Evolutionary conservation across 2,888 invertebrate species (phyloP).

Genomic region (Onthophagus sagittarius): DNA sequence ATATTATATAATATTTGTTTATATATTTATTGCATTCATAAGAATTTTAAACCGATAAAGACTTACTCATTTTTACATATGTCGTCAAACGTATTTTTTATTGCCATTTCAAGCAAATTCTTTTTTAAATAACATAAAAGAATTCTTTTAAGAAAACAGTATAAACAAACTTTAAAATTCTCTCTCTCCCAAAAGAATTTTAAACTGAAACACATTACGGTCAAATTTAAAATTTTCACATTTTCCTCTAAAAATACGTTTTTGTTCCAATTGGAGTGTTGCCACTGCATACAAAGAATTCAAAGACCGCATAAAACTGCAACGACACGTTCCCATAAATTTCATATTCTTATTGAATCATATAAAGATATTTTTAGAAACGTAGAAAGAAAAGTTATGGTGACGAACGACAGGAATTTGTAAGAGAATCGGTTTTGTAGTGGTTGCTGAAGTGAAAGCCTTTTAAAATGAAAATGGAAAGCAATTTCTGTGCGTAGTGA

Average conservation of each 20-base stretch:
- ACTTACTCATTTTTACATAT: not conserved
- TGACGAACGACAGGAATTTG: not conserved
- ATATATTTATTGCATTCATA: not conserved
- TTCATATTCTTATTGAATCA: not conserved
- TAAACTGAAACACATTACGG: not conserved
- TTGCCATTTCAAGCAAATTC: too few species aligned
- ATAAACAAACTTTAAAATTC: not conserved
- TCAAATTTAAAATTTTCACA: not conserved
- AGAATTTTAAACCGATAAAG: not conserved
- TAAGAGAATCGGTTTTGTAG: not conserved
- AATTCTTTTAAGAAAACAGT: not conserved
- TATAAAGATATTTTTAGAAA: not conserved
- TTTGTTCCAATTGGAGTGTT: not conserved
- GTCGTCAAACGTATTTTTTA: too few species aligned
- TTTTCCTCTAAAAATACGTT: not conserved
- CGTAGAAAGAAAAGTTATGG: not conserved
- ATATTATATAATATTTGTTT: not conserved
- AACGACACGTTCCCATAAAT: not conserved
- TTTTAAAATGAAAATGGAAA: not conserved
- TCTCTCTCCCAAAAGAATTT: not conserved
- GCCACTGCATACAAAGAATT: not conserved
- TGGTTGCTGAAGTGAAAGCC: not conserved
- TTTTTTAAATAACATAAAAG: too few species aligned
- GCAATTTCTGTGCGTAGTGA: not conserved
- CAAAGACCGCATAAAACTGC: not conserved